These are phyloP conservation scores for Heliconius eleuchia DNA, from an alignment of 1,140 invertebrate species.

Conservation along the genomic window DNA sequence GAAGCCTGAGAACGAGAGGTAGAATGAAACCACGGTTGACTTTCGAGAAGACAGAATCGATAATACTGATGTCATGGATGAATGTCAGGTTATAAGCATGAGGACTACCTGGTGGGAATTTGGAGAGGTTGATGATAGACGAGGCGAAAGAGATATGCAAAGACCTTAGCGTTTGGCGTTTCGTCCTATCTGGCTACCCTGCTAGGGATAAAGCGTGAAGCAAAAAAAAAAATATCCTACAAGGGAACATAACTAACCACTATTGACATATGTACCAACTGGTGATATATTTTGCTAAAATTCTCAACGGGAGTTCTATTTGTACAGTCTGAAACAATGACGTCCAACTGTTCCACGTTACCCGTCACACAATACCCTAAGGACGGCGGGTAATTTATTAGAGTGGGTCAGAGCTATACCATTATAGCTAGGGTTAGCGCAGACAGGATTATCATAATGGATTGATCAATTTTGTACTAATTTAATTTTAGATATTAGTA, in stretches of 20 bases:
- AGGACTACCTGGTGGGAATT: too few species aligned
- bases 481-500: constrained; percentile 2
- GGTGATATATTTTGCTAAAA: neutral
- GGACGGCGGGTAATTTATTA: constrained; percentile 2
- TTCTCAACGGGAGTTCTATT: neutral
- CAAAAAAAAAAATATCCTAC: too few species aligned
- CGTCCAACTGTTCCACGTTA: constrained; percentile 2
- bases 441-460: constrained; percentile 1
- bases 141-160: too few species aligned
- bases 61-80: too few species aligned
- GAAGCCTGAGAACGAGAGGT: too few species aligned
- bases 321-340: constrained; percentile 7
- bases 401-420: constrained; percentile 7
- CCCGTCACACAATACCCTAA: neutral
- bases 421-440: neutral
- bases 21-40: too few species aligned
- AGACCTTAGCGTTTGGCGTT: too few species aligned
- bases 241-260: neutral
- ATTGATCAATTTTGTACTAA: neutral
- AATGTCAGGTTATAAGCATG: too few species aligned
- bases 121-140: too few species aligned
- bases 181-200: too few species aligned
- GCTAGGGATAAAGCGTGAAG: too few species aligned
- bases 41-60: too few species aligned
- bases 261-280: neutral